Base-by-base conservation (phyloP, 2,888 invertebrate species). In the Perdita meconis region DNA sequence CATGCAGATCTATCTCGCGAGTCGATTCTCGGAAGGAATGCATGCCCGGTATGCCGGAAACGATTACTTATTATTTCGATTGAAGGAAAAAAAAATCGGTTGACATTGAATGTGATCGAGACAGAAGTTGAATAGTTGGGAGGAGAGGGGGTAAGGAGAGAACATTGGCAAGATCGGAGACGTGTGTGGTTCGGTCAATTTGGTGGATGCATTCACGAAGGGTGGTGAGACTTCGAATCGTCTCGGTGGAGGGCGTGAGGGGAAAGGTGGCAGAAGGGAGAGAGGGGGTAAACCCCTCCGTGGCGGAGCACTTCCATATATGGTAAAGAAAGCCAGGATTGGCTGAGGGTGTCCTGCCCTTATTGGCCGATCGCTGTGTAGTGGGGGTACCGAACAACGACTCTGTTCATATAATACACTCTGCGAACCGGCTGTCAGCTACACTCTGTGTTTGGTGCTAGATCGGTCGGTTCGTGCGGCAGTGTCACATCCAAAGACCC, bases 281-380 rank as follows among this genome's bases (percentile, higher is more conserved):
- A 6, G n/a, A 81, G 87, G 89, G 88, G 93, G 93, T 92, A 93
- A 92, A 89, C 94, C 93, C 94, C 90, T 87, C 88, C 85, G 84
- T 82, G 93, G 94, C 67, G 94, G 94, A 94, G 93, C 93, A 94
- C 94, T 94, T 94, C 96, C 96, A 95, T 96, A 96, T 96, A 96
- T 95, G 96, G 96, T 95, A 94, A 96, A 95, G 95, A 94, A 94
- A 93, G 92, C 93, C 93, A 93, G 94, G 93, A 96, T 96, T 96
- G 95, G 95, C 92, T 92, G 94, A 90, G 89, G 89, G 86, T 89
- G 88, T 88, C 87, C 88, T 89, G 86, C 88, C 91, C 89, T 90
- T 90, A 90, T 90, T 91, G 91, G 91, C 87, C 82, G 88, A 87
- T 81, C 65, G 77, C 44, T 51, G 24, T 10, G 42, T 76, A 72